Evolutionary conservation across 2,888 invertebrate genomes (phyloP), one percentile per base, ranked within the genome.

Genomic region (Amiota minor): DNA sequence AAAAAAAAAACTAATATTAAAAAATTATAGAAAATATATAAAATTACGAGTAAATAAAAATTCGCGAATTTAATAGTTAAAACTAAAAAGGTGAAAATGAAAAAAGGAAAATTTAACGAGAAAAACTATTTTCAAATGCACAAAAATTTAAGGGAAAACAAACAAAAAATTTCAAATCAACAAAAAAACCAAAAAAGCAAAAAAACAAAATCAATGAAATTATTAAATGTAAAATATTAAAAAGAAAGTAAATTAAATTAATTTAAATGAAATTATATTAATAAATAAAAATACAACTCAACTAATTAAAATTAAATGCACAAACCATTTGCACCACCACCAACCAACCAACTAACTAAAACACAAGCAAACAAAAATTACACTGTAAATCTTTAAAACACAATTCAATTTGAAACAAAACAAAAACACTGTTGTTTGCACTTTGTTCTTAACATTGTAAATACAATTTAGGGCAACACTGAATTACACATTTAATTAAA

Each of bases 41-140:
- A 65, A 77, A 76, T 72, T 80, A n/a, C n/a, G n/a, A n/a, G n/a
- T n/a, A 83, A 78, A 67, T 69, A 78, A 77, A 81, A 78, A 75
- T 68, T 77, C 75, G 81, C 84, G 79, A 84, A 83, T 84, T 82
- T 83, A 84, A 78, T 71, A 80, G 77, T 62, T 61, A 56, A 35
- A 35, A 72, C 64, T 55, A 55, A 46, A 46, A 62, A 69, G n/a
- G 46, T 56, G 18, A 72, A 74, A 77, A 75, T 73, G 69, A 10
- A 59, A 72, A 65, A 46, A 53, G n/a, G 49, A 23, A 71, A 11
- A 55, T 56, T 55, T 56, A 49, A 47, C 4, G 35, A 50, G n/a
- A 67, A n/a, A 62, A 49, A 72, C 47, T 70, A 61, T 50, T 61
- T 68, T 76, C 74, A 35, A 59, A 76, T 70, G 78, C 80, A 80